Base-by-base conservation (phyloP, 2,113 vertebrate species). In the Heterochromis multidens region DNA sequence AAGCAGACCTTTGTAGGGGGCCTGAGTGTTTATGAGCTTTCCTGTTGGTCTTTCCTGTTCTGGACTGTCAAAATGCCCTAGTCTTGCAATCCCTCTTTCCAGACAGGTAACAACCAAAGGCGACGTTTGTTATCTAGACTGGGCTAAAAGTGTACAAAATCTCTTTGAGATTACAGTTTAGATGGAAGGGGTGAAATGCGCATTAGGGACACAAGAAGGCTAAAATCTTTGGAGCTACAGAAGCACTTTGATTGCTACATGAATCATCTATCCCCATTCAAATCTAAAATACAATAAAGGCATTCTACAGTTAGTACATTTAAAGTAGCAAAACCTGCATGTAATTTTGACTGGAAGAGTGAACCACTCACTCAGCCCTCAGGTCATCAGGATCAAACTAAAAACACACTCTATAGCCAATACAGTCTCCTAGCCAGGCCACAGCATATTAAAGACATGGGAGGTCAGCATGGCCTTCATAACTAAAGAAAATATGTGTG, bases 1-100 rank as follows among this genome's bases (percentile, higher is more conserved):
- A 83, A 92, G 84, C 91, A 94, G 94, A 94, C 89, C 91, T 87
- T 92, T 90, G 91, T 92, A 93, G 92, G 94, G 92, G 94, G 90
- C 56, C 86, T 62, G 46, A 67, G 90, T 82, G 88, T 95, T 96
- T 96, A 96, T 95, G 93, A 93, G 94, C 92, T 94, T 94, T 95
- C 85, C 88, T 90, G 82, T 86, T 88, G 84, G 88, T 81, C 85
- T 88, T 74, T 52, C 43, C 85, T 85, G 78, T 63, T 90, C 79
- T 94, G 88, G 83, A 91, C 90, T 87, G 88, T 94, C 91, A 89
- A 89, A 94, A 94, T 83, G 86, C 87, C 84, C 58, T 87, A 85
- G 89, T 88, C 88, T 80, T 58, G 67, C 59, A 82, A 91, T 80
- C 83, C 79, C 80, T 79, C 81, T 63, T 74, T 37, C 80, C 89